Evolutionary conservation across 2,797 vertebrate species (phyloP).

Genomic region (Micropoecilia bifurca): DNA sequence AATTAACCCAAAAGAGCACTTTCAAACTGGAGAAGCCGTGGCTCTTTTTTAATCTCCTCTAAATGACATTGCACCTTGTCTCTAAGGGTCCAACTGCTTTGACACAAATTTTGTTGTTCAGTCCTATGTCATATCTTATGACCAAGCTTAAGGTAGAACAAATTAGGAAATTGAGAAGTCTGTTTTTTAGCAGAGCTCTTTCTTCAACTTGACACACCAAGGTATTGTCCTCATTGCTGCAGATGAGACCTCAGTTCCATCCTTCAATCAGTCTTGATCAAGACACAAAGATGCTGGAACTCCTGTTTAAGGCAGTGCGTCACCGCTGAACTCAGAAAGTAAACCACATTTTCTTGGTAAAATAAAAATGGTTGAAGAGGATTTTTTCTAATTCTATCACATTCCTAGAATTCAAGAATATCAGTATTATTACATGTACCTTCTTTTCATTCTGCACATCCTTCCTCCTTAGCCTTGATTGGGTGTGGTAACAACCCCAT

Average conservation of each 20-base stretch:
- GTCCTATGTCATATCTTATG: not conserved
- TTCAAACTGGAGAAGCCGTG: not conserved
- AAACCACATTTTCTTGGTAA: not conserved
- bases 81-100: not conserved
- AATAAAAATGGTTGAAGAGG: too few relatives aligned
- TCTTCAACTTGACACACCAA: not conserved
- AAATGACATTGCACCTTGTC: not conserved
- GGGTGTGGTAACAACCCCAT: not conserved
- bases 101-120: not conserved
- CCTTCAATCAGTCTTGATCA: not conserved
- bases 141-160: not conserved
- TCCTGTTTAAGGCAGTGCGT: not conserved
- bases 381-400: not conserved
- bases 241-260: not conserved
- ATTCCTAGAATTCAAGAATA: not conserved
- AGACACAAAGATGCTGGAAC: not conserved
- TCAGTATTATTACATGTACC: not conserved
- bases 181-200: not conserved
- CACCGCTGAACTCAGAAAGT: not conserved
- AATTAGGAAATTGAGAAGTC: not conserved
- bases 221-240: not conserved
- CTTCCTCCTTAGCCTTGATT: not conserved
- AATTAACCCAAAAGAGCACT: not conserved
- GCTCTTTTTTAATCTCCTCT: not conserved
- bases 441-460: not conserved